Evolutionary conservation across 2,888 invertebrate species (phyloP), one percentile per base, ranked within the genome.

Genomic region (Amblyjoppa fuscipennis): DNA sequence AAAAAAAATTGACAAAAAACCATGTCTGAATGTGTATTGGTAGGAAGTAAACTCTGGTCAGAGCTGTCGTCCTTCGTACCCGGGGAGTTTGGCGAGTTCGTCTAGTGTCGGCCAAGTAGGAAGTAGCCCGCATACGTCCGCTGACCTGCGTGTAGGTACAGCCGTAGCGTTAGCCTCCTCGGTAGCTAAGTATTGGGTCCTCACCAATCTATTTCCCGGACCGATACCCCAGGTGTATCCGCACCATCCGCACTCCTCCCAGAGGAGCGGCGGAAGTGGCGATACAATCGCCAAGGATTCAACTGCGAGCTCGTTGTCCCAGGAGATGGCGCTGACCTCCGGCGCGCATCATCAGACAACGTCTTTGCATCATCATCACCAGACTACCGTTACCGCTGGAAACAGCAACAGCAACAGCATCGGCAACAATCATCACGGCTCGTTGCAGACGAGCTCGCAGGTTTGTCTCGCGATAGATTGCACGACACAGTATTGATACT

Each of bases 161-260:
- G 95, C 95, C 80, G 96, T 97, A 91, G 96, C 97, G 92, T 95
- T 97, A 94, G 94, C 94, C 84, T 96, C 96, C 93, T 96, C 96
- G 95, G 97, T 97, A 92, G 97, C 97, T 88, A 97, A 97, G 94
- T 97, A 97, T 94, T 97, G 97, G 97, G 97, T 97, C 93, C 96
- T 97, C 93, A 97, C 97, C 87, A 97, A 97, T 95, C 95, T 97
- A 89, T 96, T 97, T 93, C 97, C 97, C 79, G 96, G 96, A 82
- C 96, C 97, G 74, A 95, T 97, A 93, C 96, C 97, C 84, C 97
- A 97, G 95, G 97, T 97, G 76, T 96, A 93, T 90, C 92, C 92
- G 88, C 93, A 92, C 90, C 93, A 92, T 85, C 74, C 83, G 51
- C 96, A 96, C 81, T 95, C 96, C 78, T 95, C 95, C 85, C 90